Evolutionary conservation across 1,140 invertebrate species (phyloP).

Genomic region (Diuraphis noxia): DNA sequence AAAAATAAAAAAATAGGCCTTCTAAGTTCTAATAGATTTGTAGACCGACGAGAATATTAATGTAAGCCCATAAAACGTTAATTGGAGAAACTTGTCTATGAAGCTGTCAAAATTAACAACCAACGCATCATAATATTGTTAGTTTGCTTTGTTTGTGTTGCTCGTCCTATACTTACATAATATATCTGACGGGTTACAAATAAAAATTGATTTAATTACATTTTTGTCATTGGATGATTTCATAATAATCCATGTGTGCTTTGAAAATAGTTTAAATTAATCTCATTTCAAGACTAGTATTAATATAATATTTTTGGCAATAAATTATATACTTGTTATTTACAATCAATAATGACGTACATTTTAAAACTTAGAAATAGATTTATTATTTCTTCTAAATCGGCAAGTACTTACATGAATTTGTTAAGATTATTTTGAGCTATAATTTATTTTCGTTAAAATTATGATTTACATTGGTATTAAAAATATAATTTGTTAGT

Average conservation of each 20-base stretch:
- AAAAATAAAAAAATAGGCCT: not conserved
- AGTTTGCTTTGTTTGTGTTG: not conserved
- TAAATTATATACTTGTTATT: constrained; percentile 6
- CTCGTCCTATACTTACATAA: not conserved
- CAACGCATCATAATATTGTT: not conserved
- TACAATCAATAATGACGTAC: not conserved
- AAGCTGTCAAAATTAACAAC: not conserved
- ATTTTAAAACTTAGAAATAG: too few relatives aligned
- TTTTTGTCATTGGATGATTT: not conserved
- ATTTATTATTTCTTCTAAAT: not conserved
- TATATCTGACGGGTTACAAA: not conserved
- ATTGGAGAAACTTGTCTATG: not conserved
- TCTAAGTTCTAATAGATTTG: too few relatives aligned
- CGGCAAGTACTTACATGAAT: not conserved
- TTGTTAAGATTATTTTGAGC: too few relatives aligned
- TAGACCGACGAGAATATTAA: not conserved
- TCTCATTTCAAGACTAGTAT: not conserved
- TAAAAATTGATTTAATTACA: not conserved
- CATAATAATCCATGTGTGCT: not conserved
- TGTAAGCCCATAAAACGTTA: not conserved
- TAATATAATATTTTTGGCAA: not conserved
- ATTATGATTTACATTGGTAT: not conserved
- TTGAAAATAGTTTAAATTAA: not conserved
- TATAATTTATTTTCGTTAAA: not conserved
- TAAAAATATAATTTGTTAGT: not conserved